These are phyloP conservation scores for Ypsolopha scabrella DNA, from an alignment of 2,888 invertebrate species.

Conservation along the genomic window DNA sequence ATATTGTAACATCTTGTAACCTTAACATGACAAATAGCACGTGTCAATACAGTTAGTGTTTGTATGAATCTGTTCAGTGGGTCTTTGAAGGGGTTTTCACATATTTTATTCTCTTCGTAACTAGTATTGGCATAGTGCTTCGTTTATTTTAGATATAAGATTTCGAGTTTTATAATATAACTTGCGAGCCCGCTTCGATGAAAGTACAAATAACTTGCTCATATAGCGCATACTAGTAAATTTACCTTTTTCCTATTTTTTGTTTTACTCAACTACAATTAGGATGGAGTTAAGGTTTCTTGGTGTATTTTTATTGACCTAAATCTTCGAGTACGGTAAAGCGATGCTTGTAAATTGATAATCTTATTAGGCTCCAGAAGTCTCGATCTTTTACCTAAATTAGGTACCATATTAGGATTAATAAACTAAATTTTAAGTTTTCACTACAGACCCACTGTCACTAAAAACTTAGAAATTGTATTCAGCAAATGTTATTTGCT, in stretches of 20 bases:
- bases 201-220: slow-evolving; percentile 67
- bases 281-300: slow-evolving; percentile 16
- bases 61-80: neutral
- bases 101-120: neutral
- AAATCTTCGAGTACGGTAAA: neutral
- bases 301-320: neutral
- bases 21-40: slow-evolving; percentile 39
- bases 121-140: slow-evolving; percentile 32
- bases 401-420: slow-evolving; percentile 39
- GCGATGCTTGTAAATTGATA: slow-evolving; percentile 33
- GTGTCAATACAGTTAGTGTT: slow-evolving; percentile 21
- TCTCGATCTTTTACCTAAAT: slow-evolving; percentile 44
- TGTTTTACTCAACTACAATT: slow-evolving; percentile 43
- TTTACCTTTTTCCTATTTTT: slow-evolving; percentile 21
- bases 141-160: neutral
- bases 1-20: slow-evolving; percentile 14
- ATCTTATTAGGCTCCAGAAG: slow-evolving; percentile 28
- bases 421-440: slow-evolving; percentile 32
- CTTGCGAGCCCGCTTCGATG: slow-evolving; percentile 23
- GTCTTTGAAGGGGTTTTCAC: neutral
- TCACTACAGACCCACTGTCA: slow-evolving; percentile 56
- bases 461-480: slow-evolving; percentile 42
- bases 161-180: slow-evolving; percentile 5
- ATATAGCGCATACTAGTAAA: slow-evolving; percentile 33
- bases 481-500: slow-evolving; percentile 65